These are phyloP conservation scores for Mesocricetus auratus DNA, from an alignment of 2,113 vertebrate genomes.

Conservation along the genomic window DNA sequence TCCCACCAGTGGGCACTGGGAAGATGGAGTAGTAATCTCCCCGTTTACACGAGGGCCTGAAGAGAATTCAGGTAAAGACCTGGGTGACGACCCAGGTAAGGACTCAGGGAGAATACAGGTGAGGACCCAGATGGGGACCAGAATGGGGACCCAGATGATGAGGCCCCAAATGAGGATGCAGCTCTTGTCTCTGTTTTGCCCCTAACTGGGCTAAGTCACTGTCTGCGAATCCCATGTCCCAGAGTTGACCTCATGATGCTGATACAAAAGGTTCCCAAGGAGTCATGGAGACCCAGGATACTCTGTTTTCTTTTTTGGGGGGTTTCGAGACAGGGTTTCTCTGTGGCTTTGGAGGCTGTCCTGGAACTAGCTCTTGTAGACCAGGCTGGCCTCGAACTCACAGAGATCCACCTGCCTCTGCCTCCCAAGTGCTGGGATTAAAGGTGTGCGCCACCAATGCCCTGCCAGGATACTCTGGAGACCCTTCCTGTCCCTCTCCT, in stretches of 20 bases:
- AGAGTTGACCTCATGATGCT: not conserved
- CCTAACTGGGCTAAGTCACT: constrained; percentile 56
- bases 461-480: not conserved
- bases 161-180: not conserved
- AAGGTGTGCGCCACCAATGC: too few relatives aligned
- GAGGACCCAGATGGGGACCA: not conserved
- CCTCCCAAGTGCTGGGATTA: too few relatives aligned
- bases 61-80: not conserved
- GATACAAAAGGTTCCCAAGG: not conserved
- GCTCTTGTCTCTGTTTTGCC: constrained; percentile 18
- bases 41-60: not conserved
- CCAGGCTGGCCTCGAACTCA: too few relatives aligned
- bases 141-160: not conserved
- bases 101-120: not conserved
- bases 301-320: too few relatives aligned
- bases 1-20: not conserved
- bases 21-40: not conserved
- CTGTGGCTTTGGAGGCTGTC: too few relatives aligned
- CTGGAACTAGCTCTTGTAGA: too few relatives aligned
- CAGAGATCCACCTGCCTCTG: too few relatives aligned
- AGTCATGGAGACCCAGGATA: not conserved
- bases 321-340: too few relatives aligned
- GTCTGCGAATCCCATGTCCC: constrained; percentile 56
- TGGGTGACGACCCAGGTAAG: too few relatives aligned
- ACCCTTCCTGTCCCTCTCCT: not conserved